A percentile compares a stretch with the other conserved stretches of the same genome.
These are phyloP conservation scores for Fistularia tabacaria DNA, from an alignment of 2,797 vertebrate species.

Conservation along the genomic window DNA sequence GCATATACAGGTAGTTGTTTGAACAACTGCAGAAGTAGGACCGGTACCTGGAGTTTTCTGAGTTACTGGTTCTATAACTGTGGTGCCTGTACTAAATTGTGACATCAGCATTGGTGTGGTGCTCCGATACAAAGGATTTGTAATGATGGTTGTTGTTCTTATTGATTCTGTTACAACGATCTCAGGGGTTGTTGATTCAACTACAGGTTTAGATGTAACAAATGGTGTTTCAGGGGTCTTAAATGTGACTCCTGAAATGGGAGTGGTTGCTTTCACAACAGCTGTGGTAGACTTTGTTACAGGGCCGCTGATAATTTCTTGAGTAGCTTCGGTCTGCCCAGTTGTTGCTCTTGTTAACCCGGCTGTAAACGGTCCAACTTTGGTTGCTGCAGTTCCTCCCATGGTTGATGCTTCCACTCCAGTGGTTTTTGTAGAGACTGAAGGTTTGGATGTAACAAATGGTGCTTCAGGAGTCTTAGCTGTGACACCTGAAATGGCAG, in stretches of 20 bases:
- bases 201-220: conserved; percentile 4
- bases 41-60: conserved; percentile 30
- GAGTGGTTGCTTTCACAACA: background rate
- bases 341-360: background rate
- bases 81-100: background rate
- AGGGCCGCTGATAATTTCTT: background rate
- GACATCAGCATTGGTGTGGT: background rate
- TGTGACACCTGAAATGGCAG: background rate
- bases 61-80: conserved; percentile 35
- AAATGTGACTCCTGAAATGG: background rate
- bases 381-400: background rate
- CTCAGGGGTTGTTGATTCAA: background rate
- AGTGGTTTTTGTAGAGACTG: conserved; percentile 5
- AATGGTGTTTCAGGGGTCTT: background rate
- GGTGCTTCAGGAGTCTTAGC: background rate
- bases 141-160: conserved; percentile 1
- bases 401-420: background rate
- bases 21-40: background rate
- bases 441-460: background rate
- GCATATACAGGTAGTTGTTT: conserved; percentile 49
- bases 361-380: background rate
- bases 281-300: conserved; percentile 1
- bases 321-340: background rate
- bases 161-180: background rate
- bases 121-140: background rate